Evolutionary conservation across 1,140 invertebrate species (phyloP), one percentile per base, ranked within the genome.

Genomic region (Pseudomyrmex dendroicus): DNA sequence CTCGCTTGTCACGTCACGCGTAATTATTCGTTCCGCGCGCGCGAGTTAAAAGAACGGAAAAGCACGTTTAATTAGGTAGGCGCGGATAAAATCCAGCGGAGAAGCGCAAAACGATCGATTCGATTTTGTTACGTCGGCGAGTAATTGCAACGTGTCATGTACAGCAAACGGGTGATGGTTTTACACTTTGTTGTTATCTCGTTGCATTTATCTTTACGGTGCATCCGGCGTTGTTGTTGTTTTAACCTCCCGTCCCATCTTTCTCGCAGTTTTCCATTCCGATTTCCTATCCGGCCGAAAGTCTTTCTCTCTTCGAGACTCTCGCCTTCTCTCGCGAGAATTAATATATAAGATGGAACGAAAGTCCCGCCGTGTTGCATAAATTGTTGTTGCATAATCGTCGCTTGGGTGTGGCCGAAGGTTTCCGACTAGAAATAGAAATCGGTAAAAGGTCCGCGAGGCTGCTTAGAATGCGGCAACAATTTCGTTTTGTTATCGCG

Each of bases 141-240:
- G 63, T 82, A 85, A 85, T 85, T 82, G 76, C 48, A 35, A 73
- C 66, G 84, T 85, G 84, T 82, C 84, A 85, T 22, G 84, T 70
- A 54, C 46, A 52, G 54, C 56, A 48, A 35, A 73, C 68, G 44
- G 62, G n/a, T 67, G 25, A 25, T 25, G 25, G 25, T 77, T 77
- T 35, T 35, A 35, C 35, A 68, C 48, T 80, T 80, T 68, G 74
- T 78, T 67, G 63, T 78, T 68, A 50, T 64, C 76, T 57, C 62
- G n/a, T 50, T 80, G 73, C 74, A 59, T 63, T 76, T 73, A 62
- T 61, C 63, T 78, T 70, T 80, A 50, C 76, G 63, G 66, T 50
- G 68, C 63, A 70, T 50, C 62, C 44, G 57, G 56, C 10, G 15
- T 0, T 48, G 44, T 46, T 57, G 74, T 66, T 68, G 46, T 56